Conservation (phyloP, 2,888 invertebrate genomes). For the Nephrotoma guestfalica region DNA sequence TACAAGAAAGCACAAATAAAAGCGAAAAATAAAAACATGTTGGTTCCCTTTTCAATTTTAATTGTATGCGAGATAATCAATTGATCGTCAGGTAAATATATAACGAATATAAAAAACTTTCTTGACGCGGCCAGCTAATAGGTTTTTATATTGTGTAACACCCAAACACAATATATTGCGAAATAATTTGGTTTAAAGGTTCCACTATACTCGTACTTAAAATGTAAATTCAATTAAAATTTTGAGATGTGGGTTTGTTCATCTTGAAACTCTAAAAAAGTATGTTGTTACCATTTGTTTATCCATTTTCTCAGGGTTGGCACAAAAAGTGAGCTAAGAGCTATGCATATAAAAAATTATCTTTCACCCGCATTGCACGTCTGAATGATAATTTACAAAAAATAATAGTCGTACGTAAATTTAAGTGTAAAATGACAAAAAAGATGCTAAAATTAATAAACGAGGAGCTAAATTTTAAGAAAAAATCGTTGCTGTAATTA, state of each 20-base stretch:
- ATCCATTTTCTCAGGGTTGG: background rate
- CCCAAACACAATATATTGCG: background rate
- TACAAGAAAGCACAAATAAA: background rate
- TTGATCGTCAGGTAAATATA: background rate
- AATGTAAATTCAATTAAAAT: background rate
- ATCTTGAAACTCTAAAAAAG: background rate
- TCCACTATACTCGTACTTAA: background rate
- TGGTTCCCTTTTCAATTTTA: background rate
- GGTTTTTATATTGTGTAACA: slow-evolving; percentile 17
- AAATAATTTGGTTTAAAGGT: background rate
- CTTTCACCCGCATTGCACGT: background rate
- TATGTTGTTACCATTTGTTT: background rate
- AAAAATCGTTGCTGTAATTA: too few species aligned
- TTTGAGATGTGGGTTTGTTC: background rate
- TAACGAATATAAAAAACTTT: background rate
- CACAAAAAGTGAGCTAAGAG: background rate
- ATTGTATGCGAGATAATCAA: background rate
- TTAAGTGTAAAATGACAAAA: too few species aligned
- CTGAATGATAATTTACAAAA: too few species aligned
- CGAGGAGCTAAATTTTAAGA: too few species aligned
- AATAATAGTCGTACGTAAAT: too few species aligned
- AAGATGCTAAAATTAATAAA: too few species aligned
- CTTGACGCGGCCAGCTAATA: slow-evolving; percentile 39
- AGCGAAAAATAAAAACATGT: background rate
- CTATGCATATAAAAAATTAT: background rate